phyloP scores from a whole-genome alignment of 2,888 invertebrate genomes.

The Baronia brevicornis region DNA sequence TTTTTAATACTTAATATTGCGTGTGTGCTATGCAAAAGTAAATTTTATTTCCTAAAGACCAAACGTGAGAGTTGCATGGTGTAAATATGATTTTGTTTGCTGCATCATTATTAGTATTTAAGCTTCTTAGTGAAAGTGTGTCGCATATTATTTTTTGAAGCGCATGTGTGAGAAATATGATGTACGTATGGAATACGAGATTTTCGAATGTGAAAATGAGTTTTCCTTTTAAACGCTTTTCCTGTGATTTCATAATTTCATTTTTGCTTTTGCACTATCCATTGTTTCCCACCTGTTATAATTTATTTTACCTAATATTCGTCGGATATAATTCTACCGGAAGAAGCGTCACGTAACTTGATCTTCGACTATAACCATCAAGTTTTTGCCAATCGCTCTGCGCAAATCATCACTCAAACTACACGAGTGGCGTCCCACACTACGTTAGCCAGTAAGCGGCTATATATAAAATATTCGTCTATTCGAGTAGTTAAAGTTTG shows the following conservation, averaged over 20 bases:
- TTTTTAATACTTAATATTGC: constrained; percentile 23
- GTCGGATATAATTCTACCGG: no score
- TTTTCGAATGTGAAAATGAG: constrained; percentile 25
- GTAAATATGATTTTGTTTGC: constrained; percentile 51
- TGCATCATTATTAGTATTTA: constrained; percentile 42
- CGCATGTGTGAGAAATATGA: constrained; percentile 71
- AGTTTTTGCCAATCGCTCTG: no score
- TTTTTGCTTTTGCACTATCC: constrained; percentile 68
- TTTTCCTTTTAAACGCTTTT: constrained; percentile 53
- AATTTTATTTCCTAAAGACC: constrained; percentile 70
- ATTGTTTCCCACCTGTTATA: constrained; percentile 41
- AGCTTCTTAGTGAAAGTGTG: constrained; percentile 50
- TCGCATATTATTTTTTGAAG: constrained; percentile 50
- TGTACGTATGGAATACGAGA: constrained; percentile 31
- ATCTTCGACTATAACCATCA: no score
- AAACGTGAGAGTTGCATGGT: constrained; percentile 72
- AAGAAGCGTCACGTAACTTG: no score
- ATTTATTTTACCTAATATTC: constrained; percentile 22
- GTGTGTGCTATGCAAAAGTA: constrained; percentile 38
- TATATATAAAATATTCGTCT: no score
- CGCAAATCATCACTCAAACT: no score
- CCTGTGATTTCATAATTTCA: constrained; percentile 72
- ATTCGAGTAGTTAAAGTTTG: no score
- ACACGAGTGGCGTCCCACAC: no score
- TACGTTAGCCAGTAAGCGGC: no score